Evolutionary conservation across 2,888 invertebrate genomes (phyloP).

Genomic region (Empis stercorea): DNA sequence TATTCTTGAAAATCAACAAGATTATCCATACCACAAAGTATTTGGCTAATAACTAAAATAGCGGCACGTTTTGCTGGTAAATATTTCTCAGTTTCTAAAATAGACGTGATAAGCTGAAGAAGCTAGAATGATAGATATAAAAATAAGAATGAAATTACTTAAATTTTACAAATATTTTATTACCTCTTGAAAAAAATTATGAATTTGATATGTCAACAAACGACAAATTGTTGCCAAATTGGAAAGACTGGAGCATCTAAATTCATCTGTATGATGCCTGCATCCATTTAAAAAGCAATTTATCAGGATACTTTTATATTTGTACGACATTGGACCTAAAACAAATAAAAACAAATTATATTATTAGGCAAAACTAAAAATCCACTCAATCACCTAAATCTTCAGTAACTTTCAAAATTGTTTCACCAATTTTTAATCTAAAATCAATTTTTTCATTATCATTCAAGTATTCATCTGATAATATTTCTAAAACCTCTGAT

Average conservation of each 20-base stretch:
- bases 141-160: background rate
- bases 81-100: constrained; percentile 25
- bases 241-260: constrained; percentile 31
- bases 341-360: background rate
- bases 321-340: constrained; percentile 28
- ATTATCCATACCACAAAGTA: constrained; percentile 30
- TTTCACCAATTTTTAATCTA: constrained; percentile 32
- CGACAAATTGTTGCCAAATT: constrained; percentile 31
- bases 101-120: constrained; percentile 22
- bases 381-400: constrained; percentile 23
- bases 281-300: constrained; percentile 31
- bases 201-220: constrained; percentile 30
- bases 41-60: constrained; percentile 27
- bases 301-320: constrained; percentile 27
- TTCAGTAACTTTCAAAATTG: constrained; percentile 28
- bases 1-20: constrained; percentile 30
- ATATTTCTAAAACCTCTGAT: constrained; percentile 27
- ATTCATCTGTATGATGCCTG: constrained; percentile 25
- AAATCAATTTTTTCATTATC: constrained; percentile 24
- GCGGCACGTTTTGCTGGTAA: constrained; percentile 33
- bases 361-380: background rate
- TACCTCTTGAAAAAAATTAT: constrained; percentile 32
- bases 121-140: constrained; percentile 8
- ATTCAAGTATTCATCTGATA: constrained; percentile 30
- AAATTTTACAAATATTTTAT: background rate